Conservation (phyloP, 2,888 invertebrate genomes). For the Caenorhabditis virilis region DNA sequence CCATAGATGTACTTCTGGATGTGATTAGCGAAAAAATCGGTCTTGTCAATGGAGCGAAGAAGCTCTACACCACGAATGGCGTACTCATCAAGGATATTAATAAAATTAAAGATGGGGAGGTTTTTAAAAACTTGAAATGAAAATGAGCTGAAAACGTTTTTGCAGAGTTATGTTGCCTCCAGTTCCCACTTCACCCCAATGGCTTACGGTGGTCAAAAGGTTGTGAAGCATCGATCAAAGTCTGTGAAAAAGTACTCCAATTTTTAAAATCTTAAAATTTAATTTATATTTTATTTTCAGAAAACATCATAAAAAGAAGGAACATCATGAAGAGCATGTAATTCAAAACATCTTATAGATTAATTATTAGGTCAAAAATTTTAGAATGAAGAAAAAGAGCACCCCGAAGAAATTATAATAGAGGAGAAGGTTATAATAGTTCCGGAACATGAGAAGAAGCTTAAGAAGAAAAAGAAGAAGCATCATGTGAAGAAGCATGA, state of each 20-base stretch:
- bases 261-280: too few species aligned
- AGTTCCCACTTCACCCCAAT: constrained; percentile 45
- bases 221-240: background rate
- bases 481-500: too few species aligned
- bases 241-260: too few species aligned
- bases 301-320: constrained; percentile 20
- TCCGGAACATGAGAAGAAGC: constrained; percentile 9
- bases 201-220: constrained; percentile 32
- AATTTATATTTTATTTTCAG: too few species aligned
- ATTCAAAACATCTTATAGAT: constrained; percentile 2
- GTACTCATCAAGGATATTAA: constrained; percentile 33
- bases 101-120: constrained; percentile 35
- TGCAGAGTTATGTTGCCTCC: constrained; percentile 45
- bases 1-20: constrained; percentile 49
- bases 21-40: constrained; percentile 47
- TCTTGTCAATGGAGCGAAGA: constrained; percentile 47
- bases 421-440: constrained; percentile 9
- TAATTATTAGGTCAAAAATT: too few species aligned
- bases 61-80: constrained; percentile 46
- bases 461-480: constrained; percentile 15
- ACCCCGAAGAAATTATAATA: background rate
- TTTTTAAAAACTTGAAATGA: constrained; percentile 8
- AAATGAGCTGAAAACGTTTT: constrained; percentile 1
- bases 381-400: too few species aligned
- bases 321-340: background rate